phyloP scores from a whole-genome alignment of 2,113 vertebrate genomes.

The Syrrhaptes paradoxus region DNA sequence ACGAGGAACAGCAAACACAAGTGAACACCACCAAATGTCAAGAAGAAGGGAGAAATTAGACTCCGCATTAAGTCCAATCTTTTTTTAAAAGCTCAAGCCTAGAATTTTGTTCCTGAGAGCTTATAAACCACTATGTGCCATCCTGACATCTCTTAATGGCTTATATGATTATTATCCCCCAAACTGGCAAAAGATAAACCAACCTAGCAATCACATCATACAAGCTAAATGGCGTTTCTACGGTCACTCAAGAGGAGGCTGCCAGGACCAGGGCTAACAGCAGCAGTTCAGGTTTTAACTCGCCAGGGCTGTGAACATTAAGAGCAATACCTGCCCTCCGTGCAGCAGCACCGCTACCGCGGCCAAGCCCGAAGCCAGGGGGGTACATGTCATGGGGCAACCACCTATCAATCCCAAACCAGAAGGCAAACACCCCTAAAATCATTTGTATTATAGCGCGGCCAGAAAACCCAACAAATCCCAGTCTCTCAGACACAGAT shows the following conservation, averaged over 20 bases:
- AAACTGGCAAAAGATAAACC: background rate
- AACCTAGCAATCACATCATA: background rate
- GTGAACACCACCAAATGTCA: background rate
- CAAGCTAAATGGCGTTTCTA: too few species aligned
- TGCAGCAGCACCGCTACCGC: background rate
- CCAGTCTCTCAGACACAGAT: background rate
- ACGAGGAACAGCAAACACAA: background rate
- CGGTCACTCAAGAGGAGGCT: background rate
- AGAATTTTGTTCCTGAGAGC: background rate
- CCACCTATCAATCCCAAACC: background rate
- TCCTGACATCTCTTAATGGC: background rate
- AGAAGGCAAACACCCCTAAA: background rate
- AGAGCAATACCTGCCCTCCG: background rate
- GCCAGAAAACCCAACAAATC: background rate
- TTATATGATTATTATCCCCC: rapidly evolving
- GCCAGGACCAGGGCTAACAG: background rate
- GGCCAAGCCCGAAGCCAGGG: background rate
- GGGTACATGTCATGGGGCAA: background rate
- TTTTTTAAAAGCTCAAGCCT: background rate
- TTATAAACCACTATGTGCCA: background rate
- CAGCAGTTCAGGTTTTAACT: background rate
- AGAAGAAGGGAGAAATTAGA: background rate
- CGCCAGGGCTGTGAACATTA: rapidly evolving
- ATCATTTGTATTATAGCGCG: rapidly evolving
- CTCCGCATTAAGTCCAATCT: background rate